Conservation (phyloP, 1,140 invertebrate genomes). For the Caerostris extrusa region DNA sequence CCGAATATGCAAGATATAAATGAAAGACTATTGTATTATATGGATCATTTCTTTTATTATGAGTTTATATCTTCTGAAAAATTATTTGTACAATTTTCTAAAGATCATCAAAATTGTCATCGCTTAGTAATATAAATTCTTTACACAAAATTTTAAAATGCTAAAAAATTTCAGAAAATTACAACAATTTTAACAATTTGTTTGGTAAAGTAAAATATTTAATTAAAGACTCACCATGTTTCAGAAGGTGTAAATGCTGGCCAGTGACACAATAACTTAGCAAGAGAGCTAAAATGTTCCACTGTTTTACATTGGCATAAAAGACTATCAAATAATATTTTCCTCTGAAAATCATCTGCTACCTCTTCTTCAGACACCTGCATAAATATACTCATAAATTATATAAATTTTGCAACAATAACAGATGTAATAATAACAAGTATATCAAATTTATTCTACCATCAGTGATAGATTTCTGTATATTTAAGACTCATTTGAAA, state of each 20-base stretch:
- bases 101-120: too few relatives aligned
- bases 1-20: too few relatives aligned
- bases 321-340: slow-evolving; percentile 44
- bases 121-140: background rate
- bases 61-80: too few relatives aligned
- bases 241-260: slow-evolving; percentile 40
- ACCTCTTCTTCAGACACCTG: slow-evolving; percentile 68
- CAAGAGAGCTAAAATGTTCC: slow-evolving; percentile 41
- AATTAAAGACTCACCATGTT: background rate
- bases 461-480: background rate
- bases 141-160: background rate
- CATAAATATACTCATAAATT: background rate
- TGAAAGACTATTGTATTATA: too few relatives aligned
- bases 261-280: slow-evolving; percentile 63
- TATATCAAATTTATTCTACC: too few relatives aligned
- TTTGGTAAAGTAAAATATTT: background rate
- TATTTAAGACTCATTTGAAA: background rate
- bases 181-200: too few relatives aligned
- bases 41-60: too few relatives aligned
- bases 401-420: background rate
- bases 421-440: too few relatives aligned
- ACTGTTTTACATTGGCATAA: background rate
- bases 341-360: slow-evolving; percentile 52
- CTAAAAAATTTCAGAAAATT: background rate
- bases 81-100: too few relatives aligned